phyloP scores from a whole-genome alignment of 2,797 vertebrate genomes.

The Synanceia verrucosa region DNA sequence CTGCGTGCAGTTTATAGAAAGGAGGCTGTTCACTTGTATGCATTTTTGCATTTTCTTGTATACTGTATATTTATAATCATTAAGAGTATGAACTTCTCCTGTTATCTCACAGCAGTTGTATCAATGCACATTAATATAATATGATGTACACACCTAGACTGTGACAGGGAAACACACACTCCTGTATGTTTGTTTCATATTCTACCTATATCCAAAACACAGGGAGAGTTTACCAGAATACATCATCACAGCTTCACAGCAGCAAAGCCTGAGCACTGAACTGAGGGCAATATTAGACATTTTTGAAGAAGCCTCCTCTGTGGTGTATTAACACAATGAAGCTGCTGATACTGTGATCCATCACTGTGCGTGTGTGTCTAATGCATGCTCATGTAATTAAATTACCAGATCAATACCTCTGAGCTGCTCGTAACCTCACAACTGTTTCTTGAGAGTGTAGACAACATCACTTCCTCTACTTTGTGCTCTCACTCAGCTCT shows the following conservation, averaged over 20 bases:
- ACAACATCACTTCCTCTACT: constrained; percentile 67
- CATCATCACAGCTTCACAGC: not conserved
- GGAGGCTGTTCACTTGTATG: too few relatives aligned
- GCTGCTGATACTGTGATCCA: constrained; percentile 31
- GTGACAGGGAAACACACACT: not conserved
- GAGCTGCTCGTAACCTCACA: constrained; percentile 81
- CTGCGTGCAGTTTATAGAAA: too few relatives aligned
- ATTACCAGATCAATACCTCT: constrained; percentile 90
- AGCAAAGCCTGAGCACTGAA: not conserved
- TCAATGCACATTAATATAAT: not conserved
- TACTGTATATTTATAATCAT: too few relatives aligned
- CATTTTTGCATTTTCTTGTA: too few relatives aligned
- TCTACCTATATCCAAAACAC: not conserved
- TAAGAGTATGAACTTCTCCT: too few relatives aligned
- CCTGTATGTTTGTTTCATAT: constrained; percentile 22
- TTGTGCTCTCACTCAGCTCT: not conserved
- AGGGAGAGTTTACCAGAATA: not conserved
- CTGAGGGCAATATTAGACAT: not conserved
- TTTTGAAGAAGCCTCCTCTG: not conserved
- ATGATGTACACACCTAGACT: not conserved
- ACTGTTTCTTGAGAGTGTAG: constrained; percentile 81
- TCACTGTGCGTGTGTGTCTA: constrained; percentile 42
- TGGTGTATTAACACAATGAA: constrained; percentile 15
- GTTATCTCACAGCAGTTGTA: not conserved
- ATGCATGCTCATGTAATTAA: constrained; percentile 84